These are phyloP conservation scores for Halisarca cf. caerulea DNA, from an alignment of 37 sponge, comb jelly and placozoan species.

Conservation along the genomic window DNA sequence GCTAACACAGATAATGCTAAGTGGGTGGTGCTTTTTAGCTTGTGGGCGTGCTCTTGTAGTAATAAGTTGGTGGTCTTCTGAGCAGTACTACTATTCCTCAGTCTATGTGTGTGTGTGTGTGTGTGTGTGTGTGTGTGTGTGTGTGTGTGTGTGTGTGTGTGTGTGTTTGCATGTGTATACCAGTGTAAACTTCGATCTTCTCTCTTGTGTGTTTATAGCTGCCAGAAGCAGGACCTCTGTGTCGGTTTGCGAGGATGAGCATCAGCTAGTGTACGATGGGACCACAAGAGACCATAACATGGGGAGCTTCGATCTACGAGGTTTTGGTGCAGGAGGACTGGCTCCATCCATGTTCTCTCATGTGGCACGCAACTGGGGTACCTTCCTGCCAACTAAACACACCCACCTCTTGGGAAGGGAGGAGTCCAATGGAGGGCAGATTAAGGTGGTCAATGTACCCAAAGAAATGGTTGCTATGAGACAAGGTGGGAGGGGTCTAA, in stretches of 20 bases:
- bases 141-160: too few species aligned
- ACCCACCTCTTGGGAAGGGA: background rate
- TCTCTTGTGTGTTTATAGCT: too few species aligned
- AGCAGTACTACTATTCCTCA: too few species aligned
- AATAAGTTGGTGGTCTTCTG: too few species aligned
- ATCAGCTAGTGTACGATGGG: too few species aligned
- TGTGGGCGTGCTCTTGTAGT: background rate
- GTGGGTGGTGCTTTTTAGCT: conserved; percentile 11
- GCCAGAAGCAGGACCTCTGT: too few species aligned
- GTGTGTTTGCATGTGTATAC: too few species aligned
- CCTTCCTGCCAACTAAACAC: background rate
- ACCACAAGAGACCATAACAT: background rate
- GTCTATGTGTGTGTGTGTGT: too few species aligned
- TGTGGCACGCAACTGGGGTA: conserved; percentile 49
- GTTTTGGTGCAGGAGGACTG: conserved; percentile 78
- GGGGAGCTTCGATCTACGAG: conserved; percentile 14
- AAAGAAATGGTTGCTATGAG: background rate
- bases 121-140: too few species aligned
- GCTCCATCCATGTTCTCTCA: conserved; percentile 61
- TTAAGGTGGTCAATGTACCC: conserved; percentile 1
- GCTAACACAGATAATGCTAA: conserved; percentile 44
- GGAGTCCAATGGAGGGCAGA: background rate
- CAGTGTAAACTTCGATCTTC: too few species aligned
- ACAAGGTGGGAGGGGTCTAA: background rate
- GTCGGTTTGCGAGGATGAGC: too few species aligned